Evolutionary conservation across 2,113 vertebrate genomes (phyloP), one percentile per base, ranked within the genome.

Genomic region (Nasalis larvatus): DNA sequence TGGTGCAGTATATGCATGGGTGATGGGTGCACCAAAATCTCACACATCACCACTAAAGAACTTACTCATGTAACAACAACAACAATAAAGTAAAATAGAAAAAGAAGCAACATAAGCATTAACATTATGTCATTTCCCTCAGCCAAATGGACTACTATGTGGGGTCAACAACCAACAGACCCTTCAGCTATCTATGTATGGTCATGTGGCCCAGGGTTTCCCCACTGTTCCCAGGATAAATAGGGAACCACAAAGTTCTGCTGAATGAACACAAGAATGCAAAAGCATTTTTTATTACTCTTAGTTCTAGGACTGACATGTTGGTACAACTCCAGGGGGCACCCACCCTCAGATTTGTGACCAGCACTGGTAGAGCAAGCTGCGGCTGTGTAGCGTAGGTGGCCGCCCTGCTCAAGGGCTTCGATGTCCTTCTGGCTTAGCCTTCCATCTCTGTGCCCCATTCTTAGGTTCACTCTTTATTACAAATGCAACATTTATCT

Each of bases 311-410:
- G n/a, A 37, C 14, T 92, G 35, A 49, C 1, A 2, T 14, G 42
- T 21, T 92, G 89, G 25, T 1, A 37, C 60, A 56, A 12, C 8
- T 32, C 69, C 35, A 80, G 42, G 54, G 27, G n/a, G 20, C 3
- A 13, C 60, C 5, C 4, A 10, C 23, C 81, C 86, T 56, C 23
- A 13, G 35, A 27, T 6, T 8, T 45, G 47, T n/a, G 60, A 42
- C 10, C 32, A 56, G 4, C 2, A 8, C 12, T 6, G 14, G n/a
- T 9, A 32, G 27, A 2, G 18, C 4, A 1, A 9, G 35, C 37
- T 40, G 40, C 17, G 49, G 35, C 35, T 13, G 12, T 4, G 76
- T 6, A 35, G 42, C 4, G 1, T 4, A 12, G 86, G 30, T 18
- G n/a, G 42, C 42, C 6, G 54, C n/a, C 73, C n/a, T 60, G 23